Percentiles rank a stretch among this genome's conserved stretches.
phyloP scores from a whole-genome alignment of 2,113 vertebrate genomes.

The Callionymus lyra region DNA sequence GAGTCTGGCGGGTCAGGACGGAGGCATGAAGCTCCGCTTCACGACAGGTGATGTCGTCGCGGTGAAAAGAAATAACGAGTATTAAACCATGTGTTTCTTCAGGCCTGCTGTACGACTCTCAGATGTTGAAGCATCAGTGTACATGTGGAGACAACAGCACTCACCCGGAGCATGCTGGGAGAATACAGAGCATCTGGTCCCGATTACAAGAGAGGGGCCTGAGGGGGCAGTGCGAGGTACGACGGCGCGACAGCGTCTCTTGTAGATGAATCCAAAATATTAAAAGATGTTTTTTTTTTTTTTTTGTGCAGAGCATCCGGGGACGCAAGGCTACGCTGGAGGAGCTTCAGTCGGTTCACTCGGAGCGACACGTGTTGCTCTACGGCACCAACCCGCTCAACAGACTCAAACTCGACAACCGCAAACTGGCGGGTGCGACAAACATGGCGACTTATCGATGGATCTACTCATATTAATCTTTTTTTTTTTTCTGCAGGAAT shows the following conservation, averaged over 20 bases:
- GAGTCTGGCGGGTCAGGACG: conserved; percentile 65
- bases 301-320: conserved; percentile 69
- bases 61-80: no score
- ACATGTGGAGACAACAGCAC: conserved; percentile 92
- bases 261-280: neutral
- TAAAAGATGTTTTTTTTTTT: neutral
- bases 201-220: conserved; percentile 87
- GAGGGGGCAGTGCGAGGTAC: conserved; percentile 85
- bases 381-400: conserved; percentile 87
- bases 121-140: conserved; percentile 95
- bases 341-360: conserved; percentile 82
- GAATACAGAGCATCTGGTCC: conserved; percentile 98
- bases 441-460: neutral
- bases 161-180: conserved; percentile 90
- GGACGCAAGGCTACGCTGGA: conserved; percentile 83
- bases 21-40: conserved; percentile 70
- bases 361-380: conserved; percentile 74
- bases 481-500: conserved; percentile 40
- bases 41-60: conserved; percentile 87
- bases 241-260: neutral
- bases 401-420: conserved; percentile 91
- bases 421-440: conserved; percentile 78
- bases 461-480: neutral
- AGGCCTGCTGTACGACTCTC: conserved; percentile 90
- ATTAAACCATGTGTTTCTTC: conserved; percentile 4